Conservation (phyloP, 2,888 invertebrate genomes). For the Tolmerus cingulatus region DNA sequence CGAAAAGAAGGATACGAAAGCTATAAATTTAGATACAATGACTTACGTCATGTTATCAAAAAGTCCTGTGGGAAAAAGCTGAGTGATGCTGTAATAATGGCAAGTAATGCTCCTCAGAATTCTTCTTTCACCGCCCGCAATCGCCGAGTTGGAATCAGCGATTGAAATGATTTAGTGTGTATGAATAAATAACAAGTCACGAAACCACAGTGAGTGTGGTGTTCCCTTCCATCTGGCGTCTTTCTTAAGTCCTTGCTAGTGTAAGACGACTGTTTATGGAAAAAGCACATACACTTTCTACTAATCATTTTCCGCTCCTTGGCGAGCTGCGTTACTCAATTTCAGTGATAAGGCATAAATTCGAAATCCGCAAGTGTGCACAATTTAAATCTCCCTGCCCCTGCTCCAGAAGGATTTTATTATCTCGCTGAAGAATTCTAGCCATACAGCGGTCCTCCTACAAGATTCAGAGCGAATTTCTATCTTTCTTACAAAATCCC, state of each 20-base stretch:
- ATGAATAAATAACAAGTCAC: not conserved
- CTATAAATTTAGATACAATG: not conserved
- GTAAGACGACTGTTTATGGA: not conserved
- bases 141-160: not conserved
- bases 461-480: not conserved
- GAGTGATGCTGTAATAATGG: constrained; percentile 1
- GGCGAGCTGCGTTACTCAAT: not conserved
- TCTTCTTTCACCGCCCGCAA: not conserved
- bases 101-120: not conserved
- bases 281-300: not conserved
- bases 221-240: not conserved
- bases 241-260: not conserved
- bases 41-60: not conserved
- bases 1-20: not conserved
- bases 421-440: not conserved
- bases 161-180: not conserved
- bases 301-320: not conserved
- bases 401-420: not conserved
- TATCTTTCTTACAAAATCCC: not conserved
- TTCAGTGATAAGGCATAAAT: constrained; percentile 11
- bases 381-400: not conserved
- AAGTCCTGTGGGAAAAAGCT: not conserved
- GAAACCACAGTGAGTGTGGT: not conserved
- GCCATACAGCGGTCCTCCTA: not conserved
- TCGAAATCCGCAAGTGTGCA: not conserved